A percentile compares a stretch with the other conserved stretches of the same genome.
phyloP scores from a whole-genome alignment of 2,888 invertebrate genomes.

The Oxyscelio sp. region DNA sequence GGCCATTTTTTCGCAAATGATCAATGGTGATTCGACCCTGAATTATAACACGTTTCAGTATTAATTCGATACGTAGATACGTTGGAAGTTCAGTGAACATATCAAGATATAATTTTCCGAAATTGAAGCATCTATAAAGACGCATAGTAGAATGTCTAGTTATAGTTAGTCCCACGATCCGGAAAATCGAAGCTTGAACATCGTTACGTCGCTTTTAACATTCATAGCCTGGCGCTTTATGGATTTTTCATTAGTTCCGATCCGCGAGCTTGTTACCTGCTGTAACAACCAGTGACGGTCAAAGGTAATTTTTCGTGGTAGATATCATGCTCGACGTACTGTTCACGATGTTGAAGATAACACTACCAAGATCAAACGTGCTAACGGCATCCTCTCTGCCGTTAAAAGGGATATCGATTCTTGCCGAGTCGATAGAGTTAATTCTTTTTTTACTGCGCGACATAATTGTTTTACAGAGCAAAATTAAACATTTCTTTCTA shows the following conservation, averaged over 20 bases:
- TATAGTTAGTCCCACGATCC: slow-evolving; percentile 54
- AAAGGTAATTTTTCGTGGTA: slow-evolving; percentile 89
- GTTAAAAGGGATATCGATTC: slow-evolving; percentile 66
- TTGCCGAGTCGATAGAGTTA: slow-evolving; percentile 43
- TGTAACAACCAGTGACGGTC: slow-evolving; percentile 83
- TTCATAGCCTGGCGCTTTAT: slow-evolving; percentile 83
- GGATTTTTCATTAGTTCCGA: slow-evolving; percentile 85
- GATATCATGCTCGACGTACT: slow-evolving; percentile 86
- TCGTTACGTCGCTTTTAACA: slow-evolving; percentile 83
- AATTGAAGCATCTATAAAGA: slow-evolving; percentile 23
- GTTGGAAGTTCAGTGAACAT: slow-evolving; percentile 15
- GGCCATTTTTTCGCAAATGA: slow-evolving; percentile 84
- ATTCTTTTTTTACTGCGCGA: slow-evolving; percentile 57
- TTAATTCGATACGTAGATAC: background rate
- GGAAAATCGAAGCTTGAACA: slow-evolving; percentile 73
- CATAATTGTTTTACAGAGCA: too few species aligned
- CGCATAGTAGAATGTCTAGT: slow-evolving; percentile 48
- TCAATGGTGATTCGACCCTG: slow-evolving; percentile 81
- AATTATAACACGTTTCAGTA: slow-evolving; percentile 68
- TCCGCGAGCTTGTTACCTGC: slow-evolving; percentile 81
- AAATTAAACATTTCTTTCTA: too few species aligned
- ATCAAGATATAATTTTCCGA: slow-evolving; percentile 30
- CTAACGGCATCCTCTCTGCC: slow-evolving; percentile 81
- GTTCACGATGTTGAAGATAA: slow-evolving; percentile 85
- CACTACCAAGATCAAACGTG: slow-evolving; percentile 87